Conservation (phyloP, 2,797 vertebrate species). For the Neomorphus geoffroyi region DNA sequence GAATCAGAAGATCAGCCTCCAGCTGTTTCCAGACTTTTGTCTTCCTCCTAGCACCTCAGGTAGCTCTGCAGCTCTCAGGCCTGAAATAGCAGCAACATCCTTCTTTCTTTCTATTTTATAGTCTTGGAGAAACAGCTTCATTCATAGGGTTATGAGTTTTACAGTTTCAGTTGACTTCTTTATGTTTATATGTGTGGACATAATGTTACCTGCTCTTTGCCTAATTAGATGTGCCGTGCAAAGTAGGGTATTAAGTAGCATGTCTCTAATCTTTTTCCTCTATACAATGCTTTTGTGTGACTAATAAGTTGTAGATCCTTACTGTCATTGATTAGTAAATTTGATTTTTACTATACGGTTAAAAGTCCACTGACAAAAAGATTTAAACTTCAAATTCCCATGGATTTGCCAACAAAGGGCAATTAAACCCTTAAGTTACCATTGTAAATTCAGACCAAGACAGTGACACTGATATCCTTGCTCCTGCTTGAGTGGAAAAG, state of each 20-base stretch:
- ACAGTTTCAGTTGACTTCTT: background rate
- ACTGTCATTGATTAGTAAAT: too few species aligned
- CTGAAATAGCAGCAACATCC: background rate
- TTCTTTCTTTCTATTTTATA: background rate
- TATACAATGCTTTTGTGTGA: background rate
- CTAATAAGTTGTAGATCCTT: background rate
- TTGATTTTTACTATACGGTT: background rate
- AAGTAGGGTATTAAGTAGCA: background rate
- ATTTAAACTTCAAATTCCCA: background rate
- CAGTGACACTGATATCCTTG: background rate
- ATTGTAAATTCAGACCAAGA: background rate
- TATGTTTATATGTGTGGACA: background rate
- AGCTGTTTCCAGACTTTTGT: background rate
- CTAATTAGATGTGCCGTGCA: background rate
- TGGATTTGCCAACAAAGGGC: background rate
- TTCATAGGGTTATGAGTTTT: background rate
- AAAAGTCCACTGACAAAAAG: background rate
- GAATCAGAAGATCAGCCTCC: background rate
- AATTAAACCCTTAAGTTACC: background rate
- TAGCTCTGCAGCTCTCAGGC: background rate
- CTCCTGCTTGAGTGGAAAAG: background rate
- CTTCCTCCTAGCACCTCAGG: background rate
- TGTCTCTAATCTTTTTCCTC: accelerated
- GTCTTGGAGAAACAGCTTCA: background rate
- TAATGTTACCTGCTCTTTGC: background rate